Evolutionary conservation across 2,113 vertebrate species (phyloP).

Genomic region (Chamaea fasciata): DNA sequence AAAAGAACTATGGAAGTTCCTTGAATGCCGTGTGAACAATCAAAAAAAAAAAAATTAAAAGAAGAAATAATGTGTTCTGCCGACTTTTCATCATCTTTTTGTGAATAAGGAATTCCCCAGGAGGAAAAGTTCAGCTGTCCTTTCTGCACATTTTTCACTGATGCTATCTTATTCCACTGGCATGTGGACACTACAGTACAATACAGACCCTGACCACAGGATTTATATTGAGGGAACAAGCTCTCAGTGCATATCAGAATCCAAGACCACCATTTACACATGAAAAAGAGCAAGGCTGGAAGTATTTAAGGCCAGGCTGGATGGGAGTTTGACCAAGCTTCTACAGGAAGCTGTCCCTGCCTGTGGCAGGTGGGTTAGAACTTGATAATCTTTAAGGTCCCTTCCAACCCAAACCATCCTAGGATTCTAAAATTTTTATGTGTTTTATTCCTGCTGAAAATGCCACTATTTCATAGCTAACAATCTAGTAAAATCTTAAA

Average conservation of each 20-base stretch:
- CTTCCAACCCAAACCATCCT: not conserved
- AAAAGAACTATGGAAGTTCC: not conserved
- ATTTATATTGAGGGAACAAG: not conserved
- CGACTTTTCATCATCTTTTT: not conserved
- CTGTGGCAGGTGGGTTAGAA: not conserved
- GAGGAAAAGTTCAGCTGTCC: not conserved
- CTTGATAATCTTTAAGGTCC: not conserved
- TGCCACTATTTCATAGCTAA: not conserved
- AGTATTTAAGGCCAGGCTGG: not conserved
- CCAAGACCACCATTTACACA: accelerated
- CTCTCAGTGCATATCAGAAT: not conserved
- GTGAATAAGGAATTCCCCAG: not conserved
- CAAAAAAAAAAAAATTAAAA: not conserved
- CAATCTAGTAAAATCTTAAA: not conserved
- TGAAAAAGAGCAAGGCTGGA: not conserved
- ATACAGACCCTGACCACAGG: not conserved
- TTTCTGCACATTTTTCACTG: not conserved
- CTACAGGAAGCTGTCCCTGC: not conserved
- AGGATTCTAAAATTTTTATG: not conserved
- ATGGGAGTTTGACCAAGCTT: not conserved
- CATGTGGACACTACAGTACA: accelerated
- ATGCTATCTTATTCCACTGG: not conserved
- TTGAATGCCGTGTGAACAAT: not conserved
- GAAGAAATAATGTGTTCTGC: not conserved
- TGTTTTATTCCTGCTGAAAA: not conserved